Base-by-base conservation (phyloP, 2,888 invertebrate species). In the Heliconius ismenius region DNA sequence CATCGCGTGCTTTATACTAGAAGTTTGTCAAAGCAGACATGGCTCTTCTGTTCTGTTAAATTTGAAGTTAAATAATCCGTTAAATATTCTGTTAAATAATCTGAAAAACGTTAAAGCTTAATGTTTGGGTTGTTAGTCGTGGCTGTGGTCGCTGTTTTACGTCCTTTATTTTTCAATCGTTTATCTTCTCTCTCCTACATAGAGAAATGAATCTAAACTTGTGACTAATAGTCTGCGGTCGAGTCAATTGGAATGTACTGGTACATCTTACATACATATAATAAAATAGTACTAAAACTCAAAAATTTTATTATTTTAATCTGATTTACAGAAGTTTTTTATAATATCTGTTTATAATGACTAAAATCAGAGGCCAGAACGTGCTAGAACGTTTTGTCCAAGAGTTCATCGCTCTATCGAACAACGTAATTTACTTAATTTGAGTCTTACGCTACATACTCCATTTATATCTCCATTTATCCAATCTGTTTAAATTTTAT, bases 141-240 rank as follows among this genome's bases (percentile, higher is more conserved):
- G 58, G 63, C 68, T 77, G 74, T 28, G 74, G 75, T 75, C 75
- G 73, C 32, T 62, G n/a, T 64, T 64, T 58, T 76, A 43, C 26
- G 6, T 74, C 73, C 69, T 76, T 76, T 74, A 75, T 78, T 78
- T 81, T 77, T 65, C 76, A 24, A 24, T 67, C 24, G 9, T 67
- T 67, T 67, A 67, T 67, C 15, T 67, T 75, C 64, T 76, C 78
- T 78, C 74, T 67, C 73, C 74, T 74, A 76, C 63, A 80, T 64
- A 76, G 79, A 80, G 80, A 79, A 81, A 81, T 81, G 75, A 81
- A 74, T 75, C 75, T 84, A 85, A 83, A 83, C 83, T 86, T 86
- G 85, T 89, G 87, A 90, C 87, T 90, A 88, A 90, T 89, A 84
- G 84, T 76, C 82, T 82, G 83, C 83, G 84, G 84, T 83, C 82